Evolutionary conservation across 2,797 vertebrate genomes (phyloP).

Genomic region (Siniperca undulata): DNA sequence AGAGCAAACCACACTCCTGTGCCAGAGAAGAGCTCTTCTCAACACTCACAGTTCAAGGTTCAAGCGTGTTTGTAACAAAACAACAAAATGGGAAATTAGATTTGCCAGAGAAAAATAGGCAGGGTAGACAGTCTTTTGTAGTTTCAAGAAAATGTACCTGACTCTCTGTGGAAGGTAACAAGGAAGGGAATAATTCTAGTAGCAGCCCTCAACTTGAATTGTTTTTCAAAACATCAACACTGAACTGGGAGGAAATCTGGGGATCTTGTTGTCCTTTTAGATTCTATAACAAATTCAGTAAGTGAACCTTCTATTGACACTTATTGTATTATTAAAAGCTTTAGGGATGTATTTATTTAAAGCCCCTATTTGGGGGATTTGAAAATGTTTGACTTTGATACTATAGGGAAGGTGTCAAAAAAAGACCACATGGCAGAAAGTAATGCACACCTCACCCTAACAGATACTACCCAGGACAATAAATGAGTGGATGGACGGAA

Average conservation of each 20-base stretch:
- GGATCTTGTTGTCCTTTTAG: not conserved
- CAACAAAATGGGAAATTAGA: conserved; percentile 28
- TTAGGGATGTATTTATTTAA: not conserved
- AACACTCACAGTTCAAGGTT: conserved; percentile 26
- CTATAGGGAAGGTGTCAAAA: too few species aligned
- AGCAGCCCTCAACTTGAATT: conserved; percentile 13
- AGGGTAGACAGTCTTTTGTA: not conserved
- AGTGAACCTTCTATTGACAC: not conserved
- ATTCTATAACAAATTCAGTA: not conserved
- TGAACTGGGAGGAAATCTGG: not conserved
- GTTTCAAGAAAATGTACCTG: not conserved
- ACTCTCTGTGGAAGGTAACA: not conserved
- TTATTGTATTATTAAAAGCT: not conserved
- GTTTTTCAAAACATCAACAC: conserved; percentile 11
- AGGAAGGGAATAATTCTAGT: not conserved
- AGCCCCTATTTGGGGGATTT: not conserved
- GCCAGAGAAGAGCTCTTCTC: conserved; percentile 24
- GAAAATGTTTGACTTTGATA: too few species aligned
- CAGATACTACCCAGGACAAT: not conserved
- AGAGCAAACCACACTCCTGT: conserved; percentile 20
- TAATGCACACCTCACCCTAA: not conserved
- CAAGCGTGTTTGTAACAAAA: conserved; percentile 36
- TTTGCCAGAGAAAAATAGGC: conserved; percentile 12
- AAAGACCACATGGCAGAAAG: not conserved
- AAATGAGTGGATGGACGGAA: not conserved